These are phyloP conservation scores for Zoanthus sansibaricus DNA, from an alignment of 92 coral and sea anemone genomes.

Conservation along the genomic window DNA sequence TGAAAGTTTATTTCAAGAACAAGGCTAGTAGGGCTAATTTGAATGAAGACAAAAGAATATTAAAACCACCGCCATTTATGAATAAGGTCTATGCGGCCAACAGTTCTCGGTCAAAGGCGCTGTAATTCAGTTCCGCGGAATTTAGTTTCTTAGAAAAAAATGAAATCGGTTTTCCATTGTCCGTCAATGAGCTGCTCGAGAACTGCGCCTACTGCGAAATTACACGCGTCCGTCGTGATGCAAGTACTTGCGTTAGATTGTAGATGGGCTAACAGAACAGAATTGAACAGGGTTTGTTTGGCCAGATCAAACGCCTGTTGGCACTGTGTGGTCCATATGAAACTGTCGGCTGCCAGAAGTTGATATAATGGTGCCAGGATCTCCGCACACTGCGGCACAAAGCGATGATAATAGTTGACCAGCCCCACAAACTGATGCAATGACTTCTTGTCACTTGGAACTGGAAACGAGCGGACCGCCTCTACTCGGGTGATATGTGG, in stretches of 20 bases:
- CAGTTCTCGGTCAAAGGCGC: neutral
- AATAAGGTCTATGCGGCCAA: too few relatives aligned
- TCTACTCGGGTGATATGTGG: too few relatives aligned
- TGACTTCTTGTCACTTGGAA: conserved; percentile 52
- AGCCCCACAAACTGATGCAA: neutral
- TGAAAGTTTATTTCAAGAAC: too few relatives aligned
- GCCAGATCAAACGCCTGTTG: conserved; percentile 18
- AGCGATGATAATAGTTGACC: conserved; percentile 59
- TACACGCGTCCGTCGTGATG: conserved; percentile 48
- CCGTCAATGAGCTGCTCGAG: too few relatives aligned
- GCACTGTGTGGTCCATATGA: conserved; percentile 29
- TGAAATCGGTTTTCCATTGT: conserved; percentile 60
- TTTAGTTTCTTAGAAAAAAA: conserved; percentile 22
- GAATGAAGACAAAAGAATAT: too few relatives aligned
- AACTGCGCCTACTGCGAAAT: conserved; percentile 1
- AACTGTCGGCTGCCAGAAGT: too few relatives aligned
- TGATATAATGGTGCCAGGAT: too few relatives aligned
- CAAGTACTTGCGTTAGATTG: conserved; percentile 24
- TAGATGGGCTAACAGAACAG: neutral
- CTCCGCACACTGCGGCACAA: conserved; percentile 30
- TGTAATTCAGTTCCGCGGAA: neutral
- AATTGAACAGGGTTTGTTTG: conserved; percentile 14
- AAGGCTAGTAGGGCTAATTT: too few relatives aligned
- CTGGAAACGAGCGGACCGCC: neutral
- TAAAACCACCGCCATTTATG: too few relatives aligned